Base-by-base conservation (phyloP, 2,797 vertebrate genomes). In the Adrianichthys oophorus region DNA sequence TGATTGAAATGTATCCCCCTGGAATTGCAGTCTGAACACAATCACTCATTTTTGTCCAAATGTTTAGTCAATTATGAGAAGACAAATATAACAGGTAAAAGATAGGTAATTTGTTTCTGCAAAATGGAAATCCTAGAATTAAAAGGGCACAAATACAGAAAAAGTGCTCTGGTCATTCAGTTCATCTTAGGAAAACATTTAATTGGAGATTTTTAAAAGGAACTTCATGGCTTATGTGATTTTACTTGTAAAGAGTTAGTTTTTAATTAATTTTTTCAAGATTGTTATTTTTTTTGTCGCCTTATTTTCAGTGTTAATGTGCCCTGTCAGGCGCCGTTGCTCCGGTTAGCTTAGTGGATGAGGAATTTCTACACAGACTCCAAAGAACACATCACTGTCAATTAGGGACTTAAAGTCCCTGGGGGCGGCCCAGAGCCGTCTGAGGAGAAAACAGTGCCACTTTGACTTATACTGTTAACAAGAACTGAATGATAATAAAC, bases 301-400 rank as follows among this genome's bases (percentile, higher is more conserved):
- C 29, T 52, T 47, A 4, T 41, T 52, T 15, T 52, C 3, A 16
- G 70, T 70, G 92, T 91, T 89, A 91, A 89, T 87, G 85, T 83
- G 70, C 76, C 73, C 79, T 85, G 86, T 88, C 88, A 89, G 89
- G 82, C 82, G 61, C 80, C 65, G 68, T 68, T 52, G 76, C 78
- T 82, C 84, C 44, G 84, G 81, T 87, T 85, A 83, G 72, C 83
- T 79, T 41, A 65, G 71, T 85, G 85, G 73, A 76, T 83, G 83
- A 87, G 80, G 76, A 83, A 81, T 89, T 86, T 79, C 77, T 69
- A 77, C 79, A 78, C 57, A 70, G 68, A 89, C 82, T 89, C 84
- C 85, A 88, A 37, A 89, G 83, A 91, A 89, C 89, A 89, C 80
- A 90, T 92, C 89, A 89, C 87, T 90, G 90, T 90, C 89, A 91